Evolutionary conservation across 2,888 invertebrate genomes (phyloP).

Genomic region (Cryptops parisi): DNA sequence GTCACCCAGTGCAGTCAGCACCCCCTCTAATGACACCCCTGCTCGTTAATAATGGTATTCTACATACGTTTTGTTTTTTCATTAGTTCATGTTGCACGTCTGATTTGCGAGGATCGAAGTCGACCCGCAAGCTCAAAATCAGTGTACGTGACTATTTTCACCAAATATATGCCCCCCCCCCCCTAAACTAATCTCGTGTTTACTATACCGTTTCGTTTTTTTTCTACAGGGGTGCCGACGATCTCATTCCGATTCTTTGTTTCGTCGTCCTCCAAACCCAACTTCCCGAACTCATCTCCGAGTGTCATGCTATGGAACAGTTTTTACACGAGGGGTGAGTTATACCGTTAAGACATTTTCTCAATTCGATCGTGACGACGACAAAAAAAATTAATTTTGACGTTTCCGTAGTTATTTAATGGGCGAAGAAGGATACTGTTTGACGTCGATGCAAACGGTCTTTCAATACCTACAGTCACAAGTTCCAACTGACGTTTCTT

Average conservation of each 20-base stretch:
- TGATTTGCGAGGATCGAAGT: background rate
- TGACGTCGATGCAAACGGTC: constrained; percentile 17
- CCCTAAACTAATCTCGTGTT: background rate
- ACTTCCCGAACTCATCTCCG: constrained; percentile 10
- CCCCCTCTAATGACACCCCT: too few relatives aligned
- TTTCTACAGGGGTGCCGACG: constrained; percentile 18
- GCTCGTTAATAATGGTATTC: too few relatives aligned
- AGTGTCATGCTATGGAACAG: constrained; percentile 17
- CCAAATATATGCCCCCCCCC: background rate
- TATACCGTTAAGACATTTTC: background rate
- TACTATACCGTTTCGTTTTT: too few relatives aligned
- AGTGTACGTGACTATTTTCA: background rate
- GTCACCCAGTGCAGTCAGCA: too few relatives aligned
- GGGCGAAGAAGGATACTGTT: constrained; percentile 19
- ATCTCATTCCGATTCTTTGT: constrained; percentile 16
- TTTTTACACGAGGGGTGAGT: constrained; percentile 16
- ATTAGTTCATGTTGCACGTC: background rate
- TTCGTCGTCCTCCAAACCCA: constrained; percentile 11
- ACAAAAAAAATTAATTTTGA: too few relatives aligned
- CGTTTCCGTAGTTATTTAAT: constrained; percentile 12
- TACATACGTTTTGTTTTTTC: background rate
- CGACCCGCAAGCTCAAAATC: background rate
- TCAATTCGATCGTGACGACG: too few relatives aligned
- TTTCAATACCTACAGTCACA: constrained; percentile 15
- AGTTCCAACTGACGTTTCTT: too few relatives aligned